Conservation (phyloP, 2,113 vertebrate genomes). For the Trachemys scripta region DNA sequence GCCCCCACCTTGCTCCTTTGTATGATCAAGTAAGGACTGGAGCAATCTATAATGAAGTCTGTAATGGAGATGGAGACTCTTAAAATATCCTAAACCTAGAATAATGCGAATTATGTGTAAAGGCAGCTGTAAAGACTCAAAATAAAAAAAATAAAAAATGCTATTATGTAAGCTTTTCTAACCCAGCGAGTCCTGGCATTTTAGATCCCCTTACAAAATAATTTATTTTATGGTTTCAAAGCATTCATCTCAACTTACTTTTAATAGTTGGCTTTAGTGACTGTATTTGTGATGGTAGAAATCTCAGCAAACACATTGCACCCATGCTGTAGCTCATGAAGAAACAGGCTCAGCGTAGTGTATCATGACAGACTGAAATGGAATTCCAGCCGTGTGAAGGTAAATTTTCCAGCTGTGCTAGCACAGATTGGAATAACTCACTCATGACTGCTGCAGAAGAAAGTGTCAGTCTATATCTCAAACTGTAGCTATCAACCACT, state of each 20-base stretch:
- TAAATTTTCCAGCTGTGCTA: constrained; percentile 82
- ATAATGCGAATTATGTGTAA: neutral
- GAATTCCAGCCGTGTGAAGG: constrained; percentile 77
- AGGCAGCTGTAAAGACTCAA: neutral
- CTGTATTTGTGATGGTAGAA: constrained; percentile 64
- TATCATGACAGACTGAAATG: constrained; percentile 81
- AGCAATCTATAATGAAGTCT: neutral
- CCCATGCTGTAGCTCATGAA: constrained; percentile 62
- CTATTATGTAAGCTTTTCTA: constrained; percentile 22
- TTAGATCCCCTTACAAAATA: constrained; percentile 14
- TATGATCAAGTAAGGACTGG: neutral
- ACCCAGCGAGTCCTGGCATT: neutral
- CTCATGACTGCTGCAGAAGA: constrained; percentile 78
- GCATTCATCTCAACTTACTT: constrained; percentile 45
- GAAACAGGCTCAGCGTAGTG: constrained; percentile 70
- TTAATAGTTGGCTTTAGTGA: constrained; percentile 57
- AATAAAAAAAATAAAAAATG: constrained; percentile 18
- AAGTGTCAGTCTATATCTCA: constrained; percentile 80
- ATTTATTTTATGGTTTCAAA: constrained; percentile 32
- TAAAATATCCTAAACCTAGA: neutral
- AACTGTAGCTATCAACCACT: constrained; percentile 73
- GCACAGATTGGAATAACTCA: constrained; percentile 83
- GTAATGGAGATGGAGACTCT: neutral
- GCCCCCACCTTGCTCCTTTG: neutral
- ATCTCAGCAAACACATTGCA: constrained; percentile 52